Evolutionary conservation across 2,113 vertebrate genomes (phyloP).

Genomic region (Diphyllodes magnificus): DNA sequence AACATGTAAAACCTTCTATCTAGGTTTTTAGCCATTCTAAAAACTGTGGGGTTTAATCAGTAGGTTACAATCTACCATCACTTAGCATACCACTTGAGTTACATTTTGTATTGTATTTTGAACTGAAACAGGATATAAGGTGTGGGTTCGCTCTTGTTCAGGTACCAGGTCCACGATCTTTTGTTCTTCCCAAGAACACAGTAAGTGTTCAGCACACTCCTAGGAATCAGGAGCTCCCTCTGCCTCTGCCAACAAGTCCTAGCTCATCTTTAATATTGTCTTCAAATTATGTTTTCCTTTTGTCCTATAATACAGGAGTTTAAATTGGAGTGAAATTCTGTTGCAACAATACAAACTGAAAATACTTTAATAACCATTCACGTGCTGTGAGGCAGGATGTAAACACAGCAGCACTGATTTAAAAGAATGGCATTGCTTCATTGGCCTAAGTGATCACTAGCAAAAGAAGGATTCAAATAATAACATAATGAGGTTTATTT

Average conservation of each 20-base stretch:
- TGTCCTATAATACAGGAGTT: neutral
- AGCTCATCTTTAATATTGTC: neutral
- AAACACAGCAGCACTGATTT: neutral
- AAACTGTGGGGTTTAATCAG: neutral
- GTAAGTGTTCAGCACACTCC: neutral
- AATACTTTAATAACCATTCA: neutral
- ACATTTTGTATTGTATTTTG: neutral
- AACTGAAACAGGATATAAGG: neutral
- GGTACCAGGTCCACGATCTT: too few species aligned
- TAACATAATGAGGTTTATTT: neutral
- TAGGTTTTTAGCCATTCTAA: neutral
- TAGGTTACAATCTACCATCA: neutral
- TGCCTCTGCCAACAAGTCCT: neutral
- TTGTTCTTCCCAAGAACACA: neutral
- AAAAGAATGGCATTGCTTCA: neutral
- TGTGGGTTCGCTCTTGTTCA: neutral
- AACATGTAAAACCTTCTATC: neutral
- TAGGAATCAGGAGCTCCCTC: neutral
- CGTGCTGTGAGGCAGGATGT: neutral
- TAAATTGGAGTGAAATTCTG: neutral
- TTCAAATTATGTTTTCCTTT: neutral
- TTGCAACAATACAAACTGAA: neutral
- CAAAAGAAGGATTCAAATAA: neutral
- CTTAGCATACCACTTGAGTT: neutral
- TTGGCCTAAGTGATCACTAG: neutral